Evolutionary conservation across 2,113 vertebrate species (phyloP).

Genomic region (Pteropus alecto): DNA sequence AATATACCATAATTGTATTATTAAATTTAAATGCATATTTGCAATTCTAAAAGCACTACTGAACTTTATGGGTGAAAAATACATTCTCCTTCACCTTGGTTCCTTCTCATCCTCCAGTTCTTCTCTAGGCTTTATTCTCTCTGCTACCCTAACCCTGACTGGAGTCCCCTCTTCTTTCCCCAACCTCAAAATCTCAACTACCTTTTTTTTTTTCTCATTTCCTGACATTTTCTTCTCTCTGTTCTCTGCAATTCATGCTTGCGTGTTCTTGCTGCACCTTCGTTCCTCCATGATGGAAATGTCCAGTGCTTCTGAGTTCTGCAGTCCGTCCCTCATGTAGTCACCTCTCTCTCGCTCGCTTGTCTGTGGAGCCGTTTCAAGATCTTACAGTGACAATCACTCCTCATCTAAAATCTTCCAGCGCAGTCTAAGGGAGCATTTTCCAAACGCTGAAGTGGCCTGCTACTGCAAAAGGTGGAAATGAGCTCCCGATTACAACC

Average conservation of each 20-base stretch:
- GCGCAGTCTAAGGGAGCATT: background rate
- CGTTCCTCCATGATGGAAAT: background rate
- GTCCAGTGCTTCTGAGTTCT: background rate
- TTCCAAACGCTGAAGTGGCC: background rate
- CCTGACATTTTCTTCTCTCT: background rate
- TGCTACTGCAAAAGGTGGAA: background rate
- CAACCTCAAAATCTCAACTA: background rate
- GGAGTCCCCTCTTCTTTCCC: background rate
- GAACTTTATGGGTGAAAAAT: slow-evolving; percentile 77
- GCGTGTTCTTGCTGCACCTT: background rate
- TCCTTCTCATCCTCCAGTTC: background rate
- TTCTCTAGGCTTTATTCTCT: background rate
- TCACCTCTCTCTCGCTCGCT: background rate
- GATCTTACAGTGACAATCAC: background rate
- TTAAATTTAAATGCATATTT: slow-evolving; percentile 84
- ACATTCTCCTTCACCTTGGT: slow-evolving; percentile 67
- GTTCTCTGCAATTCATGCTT: background rate
- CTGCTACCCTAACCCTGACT: background rate
- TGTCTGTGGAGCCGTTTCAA: background rate
- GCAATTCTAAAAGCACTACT: slow-evolving; percentile 79
- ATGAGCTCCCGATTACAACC: background rate
- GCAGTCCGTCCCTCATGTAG: background rate
- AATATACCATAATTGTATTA: slow-evolving; percentile 85
- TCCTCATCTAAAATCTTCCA: background rate
- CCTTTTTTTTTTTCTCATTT: background rate